Conservation (phyloP, 2,113 vertebrate species). For the Crocuta crocuta region DNA sequence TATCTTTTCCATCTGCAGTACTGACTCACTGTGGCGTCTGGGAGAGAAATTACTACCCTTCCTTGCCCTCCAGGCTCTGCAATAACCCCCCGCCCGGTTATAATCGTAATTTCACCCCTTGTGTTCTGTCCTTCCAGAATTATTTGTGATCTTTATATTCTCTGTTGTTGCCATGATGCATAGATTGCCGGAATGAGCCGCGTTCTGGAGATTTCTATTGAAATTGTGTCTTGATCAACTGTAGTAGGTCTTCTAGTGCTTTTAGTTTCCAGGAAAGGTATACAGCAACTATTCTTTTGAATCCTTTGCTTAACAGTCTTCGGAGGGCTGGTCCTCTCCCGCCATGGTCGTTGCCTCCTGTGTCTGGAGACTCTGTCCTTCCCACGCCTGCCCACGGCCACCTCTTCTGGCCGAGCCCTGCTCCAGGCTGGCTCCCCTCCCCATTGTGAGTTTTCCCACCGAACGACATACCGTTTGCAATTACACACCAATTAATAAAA, state of each 20-base stretch:
- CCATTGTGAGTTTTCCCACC: not conserved
- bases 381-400: rapidly evolving
- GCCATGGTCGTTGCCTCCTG: rapidly evolving
- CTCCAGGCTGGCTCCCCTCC: not conserved
- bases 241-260: no score
- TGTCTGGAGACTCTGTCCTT: not conserved
- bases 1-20: not conserved
- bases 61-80: not conserved
- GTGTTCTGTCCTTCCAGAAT: not conserved
- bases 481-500: not conserved
- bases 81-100: no score
- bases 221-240: not conserved
- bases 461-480: not conserved
- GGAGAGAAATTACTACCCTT: not conserved
- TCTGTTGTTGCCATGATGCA: rapidly evolving
- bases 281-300: not conserved
- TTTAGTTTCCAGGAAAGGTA: not conserved
- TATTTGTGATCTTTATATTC: rapidly evolving
- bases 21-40: rapidly evolving
- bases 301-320: not conserved
- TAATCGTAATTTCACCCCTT: rapidly evolving
- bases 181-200: rapidly evolving
- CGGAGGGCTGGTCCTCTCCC: not conserved
- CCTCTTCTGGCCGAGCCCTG: not conserved
- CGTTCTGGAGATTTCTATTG: not conserved